Conservation (phyloP, 2,797 vertebrate genomes). For the Sternarchorhynchus goeldii region DNA sequence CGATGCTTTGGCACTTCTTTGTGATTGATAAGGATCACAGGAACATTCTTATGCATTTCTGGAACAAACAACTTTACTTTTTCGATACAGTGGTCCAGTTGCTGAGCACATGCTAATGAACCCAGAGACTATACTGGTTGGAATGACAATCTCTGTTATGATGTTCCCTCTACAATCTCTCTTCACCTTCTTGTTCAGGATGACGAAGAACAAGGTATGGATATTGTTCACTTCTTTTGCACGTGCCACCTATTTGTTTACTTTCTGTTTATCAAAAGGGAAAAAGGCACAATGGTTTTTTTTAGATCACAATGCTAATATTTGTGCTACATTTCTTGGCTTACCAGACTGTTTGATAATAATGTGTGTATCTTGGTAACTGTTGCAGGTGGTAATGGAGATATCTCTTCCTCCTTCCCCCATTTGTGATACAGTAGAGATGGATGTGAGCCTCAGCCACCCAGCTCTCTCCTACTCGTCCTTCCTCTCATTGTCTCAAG, state of each 20-base stretch:
- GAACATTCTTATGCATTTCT: no score
- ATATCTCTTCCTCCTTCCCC: slow-evolving; percentile 66
- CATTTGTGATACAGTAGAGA: slow-evolving; percentile 74
- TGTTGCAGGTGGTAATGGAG: slow-evolving; percentile 71
- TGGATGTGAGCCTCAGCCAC: slow-evolving; percentile 73
- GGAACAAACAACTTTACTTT: background rate
- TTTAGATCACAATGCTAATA: background rate
- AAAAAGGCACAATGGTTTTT: background rate
- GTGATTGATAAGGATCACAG: no score
- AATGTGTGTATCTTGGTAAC: slow-evolving; percentile 28
- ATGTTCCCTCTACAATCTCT: slow-evolving; percentile 78
- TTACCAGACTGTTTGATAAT: background rate
- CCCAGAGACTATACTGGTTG: slow-evolving; percentile 71
- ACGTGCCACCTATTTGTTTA: background rate
- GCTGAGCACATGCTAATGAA: slow-evolving; percentile 66
- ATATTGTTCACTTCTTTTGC: background rate
- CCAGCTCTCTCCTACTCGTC: slow-evolving; percentile 66
- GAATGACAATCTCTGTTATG: slow-evolving; percentile 70
- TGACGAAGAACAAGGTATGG: slow-evolving; percentile 69
- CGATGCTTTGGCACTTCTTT: no score
- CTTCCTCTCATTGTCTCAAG: slow-evolving; percentile 70
- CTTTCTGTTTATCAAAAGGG: background rate
- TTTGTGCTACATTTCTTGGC: background rate
- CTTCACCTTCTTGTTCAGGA: slow-evolving; percentile 76
- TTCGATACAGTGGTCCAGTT: slow-evolving; percentile 64